Base-by-base conservation (phyloP, 2,888 invertebrate species). In the Caenorhabditis sp. region DNA sequence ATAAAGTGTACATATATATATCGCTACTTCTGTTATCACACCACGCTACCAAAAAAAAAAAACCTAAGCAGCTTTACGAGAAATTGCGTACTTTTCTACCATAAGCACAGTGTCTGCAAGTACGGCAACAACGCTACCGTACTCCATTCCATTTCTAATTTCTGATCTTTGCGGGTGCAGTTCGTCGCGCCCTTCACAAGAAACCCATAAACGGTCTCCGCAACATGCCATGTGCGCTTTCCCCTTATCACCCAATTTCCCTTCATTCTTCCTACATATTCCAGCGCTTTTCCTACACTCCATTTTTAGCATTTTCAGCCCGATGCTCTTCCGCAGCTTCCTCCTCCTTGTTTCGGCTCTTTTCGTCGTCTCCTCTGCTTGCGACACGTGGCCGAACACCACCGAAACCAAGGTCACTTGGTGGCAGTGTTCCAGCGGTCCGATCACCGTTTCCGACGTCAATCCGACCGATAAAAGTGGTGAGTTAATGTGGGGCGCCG, bases 361-460 rank as follows among this genome's bases (percentile, higher is more conserved):
- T 35, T 13, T 3, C 35, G 13, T 35, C 9, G n/a, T 55, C 6
- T 20, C 26, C 46, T 24, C 20, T 43, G 65, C 65, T 8, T 65
- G 77, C 53, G 63, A 74, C 24, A 37, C 41, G 13, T 80, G 80
- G 80, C 81, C 81, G 20, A 81, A 81, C 35, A 46, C 48, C 7
- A 81, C 81, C 2, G 78, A 81, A 11, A 81, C 78, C 1, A 62
- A 75, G 32, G 52, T 66, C 7, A 79, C 52, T 9, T 81, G 81
- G 81, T 81, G 78, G 78, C 65, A 58, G 37, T 81, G 78, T 27
- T 77, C 70, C 30, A 53, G 37, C 27, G 76, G 78, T n/a, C 75
- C 79, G 11, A 58, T 76, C 11, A 59, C 53, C 15, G 75, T 80
- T 13, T 41, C 71, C 11, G 43, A 58, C 32, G 78, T 71, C 4